Evolutionary conservation across 2,888 invertebrate genomes (phyloP).

Genomic region (Euplexia lucipara): DNA sequence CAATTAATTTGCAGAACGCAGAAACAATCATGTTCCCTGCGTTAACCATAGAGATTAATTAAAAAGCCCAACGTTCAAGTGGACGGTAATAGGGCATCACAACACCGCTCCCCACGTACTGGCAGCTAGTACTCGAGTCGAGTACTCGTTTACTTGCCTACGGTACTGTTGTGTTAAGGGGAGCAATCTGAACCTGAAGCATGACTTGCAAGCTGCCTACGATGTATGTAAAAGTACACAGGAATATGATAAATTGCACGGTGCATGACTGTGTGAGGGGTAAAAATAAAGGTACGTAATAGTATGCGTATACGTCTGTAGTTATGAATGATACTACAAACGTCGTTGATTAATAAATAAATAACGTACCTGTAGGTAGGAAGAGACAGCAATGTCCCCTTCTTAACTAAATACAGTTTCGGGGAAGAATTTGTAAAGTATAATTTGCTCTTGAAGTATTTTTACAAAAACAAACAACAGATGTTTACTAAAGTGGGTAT

Average conservation of each 20-base stretch:
- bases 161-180: constrained; percentile 69
- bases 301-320: background rate
- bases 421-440: background rate
- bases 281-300: constrained; percentile 1
- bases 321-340: constrained; percentile 6
- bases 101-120: constrained; percentile 74
- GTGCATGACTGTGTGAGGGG: background rate
- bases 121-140: constrained; percentile 71
- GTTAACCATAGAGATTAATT: constrained; percentile 81
- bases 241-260: constrained; percentile 37
- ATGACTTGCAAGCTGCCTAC: constrained; percentile 28
- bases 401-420: background rate
- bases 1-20: constrained; percentile 51
- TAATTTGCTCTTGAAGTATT: no score
- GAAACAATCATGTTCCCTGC: constrained; percentile 69
- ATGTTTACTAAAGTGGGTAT: background rate
- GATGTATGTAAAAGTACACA: constrained; percentile 18
- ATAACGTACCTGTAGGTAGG: background rate
- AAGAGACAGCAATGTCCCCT: background rate
- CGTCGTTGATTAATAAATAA: background rate
- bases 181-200: constrained; percentile 64
- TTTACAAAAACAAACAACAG: no score
- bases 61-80: constrained; percentile 84
- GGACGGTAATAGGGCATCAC: constrained; percentile 83
- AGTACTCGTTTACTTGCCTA: constrained; percentile 66